Base-by-base conservation (phyloP, 2,113 vertebrate species). In the Carettochelys insculpta region DNA sequence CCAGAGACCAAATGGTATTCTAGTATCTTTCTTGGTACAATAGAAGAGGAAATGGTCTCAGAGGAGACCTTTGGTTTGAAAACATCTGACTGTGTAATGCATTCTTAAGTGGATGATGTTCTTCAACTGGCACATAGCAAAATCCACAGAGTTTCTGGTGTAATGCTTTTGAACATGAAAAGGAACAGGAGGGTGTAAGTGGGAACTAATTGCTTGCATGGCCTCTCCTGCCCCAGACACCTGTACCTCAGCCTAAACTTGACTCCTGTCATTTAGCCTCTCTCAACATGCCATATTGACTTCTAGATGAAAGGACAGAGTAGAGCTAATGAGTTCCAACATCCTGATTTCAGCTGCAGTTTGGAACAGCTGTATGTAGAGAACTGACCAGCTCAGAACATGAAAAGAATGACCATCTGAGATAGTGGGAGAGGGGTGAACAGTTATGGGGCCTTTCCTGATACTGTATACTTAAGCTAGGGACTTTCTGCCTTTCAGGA, bases 301-400 rank as follows among this genome's bases (percentile, higher is more conserved):
- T 93, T 92, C 8, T 22, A 82, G 95, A 95, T 97, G 95, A 97
- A 97, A 97, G 95, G 68, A 83, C 82, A 4, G 8, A 92, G 48
- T 45, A 82, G 61, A 86, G 77, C 82, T 94, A 90, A 85, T 61
- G 83, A 81, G 92, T 89, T 85, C 85, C 88, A 91, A 8, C 83
- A 79, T 89, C 95, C 95, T 90, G 85, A 83, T 94, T 91, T 93
- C 90, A 94, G 85, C 85, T 81, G 81, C 16, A 56, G 79, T 75
- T 53, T 25, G 51, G 6, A 93, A 95, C 95, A 96, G 97, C 95
- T 97, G 95, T 1, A 1, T 4, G 38, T 12, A 45, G 51, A 56
- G 80, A 82, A 78, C 82, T 48, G 88, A 86, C 78, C 61, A 48
- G 24, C 17, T 65, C 19, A 7, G 56, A 56, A 68, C 81, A 78